These are phyloP conservation scores for Cistogaster globosa DNA, from an alignment of 2,888 invertebrate genomes.

Conservation along the genomic window DNA sequence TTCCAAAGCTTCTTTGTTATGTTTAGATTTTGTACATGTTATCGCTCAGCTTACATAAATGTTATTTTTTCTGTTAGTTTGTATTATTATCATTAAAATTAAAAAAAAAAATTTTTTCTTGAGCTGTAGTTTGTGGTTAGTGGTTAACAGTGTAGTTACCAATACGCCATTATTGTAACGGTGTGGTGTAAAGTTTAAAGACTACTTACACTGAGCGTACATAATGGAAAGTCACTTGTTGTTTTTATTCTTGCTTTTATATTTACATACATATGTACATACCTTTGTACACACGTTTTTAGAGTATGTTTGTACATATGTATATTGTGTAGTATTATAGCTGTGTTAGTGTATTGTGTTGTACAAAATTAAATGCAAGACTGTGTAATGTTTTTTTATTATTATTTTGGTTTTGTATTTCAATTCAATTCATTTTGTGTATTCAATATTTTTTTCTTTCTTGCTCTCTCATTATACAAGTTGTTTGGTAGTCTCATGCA, in stretches of 20 bases:
- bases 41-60: no score
- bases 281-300: slow-evolving; percentile 20
- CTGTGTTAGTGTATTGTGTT: not conserved
- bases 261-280: no score
- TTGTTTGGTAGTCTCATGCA: slow-evolving; percentile 63
- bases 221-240: slow-evolving; percentile 35
- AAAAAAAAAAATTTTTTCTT: not conserved
- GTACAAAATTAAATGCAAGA: slow-evolving; percentile 5
- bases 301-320: no score
- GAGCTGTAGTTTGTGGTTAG: not conserved
- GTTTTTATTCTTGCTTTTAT: slow-evolving; percentile 11
- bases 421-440: slow-evolving; percentile 29
- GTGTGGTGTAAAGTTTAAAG: slow-evolving; percentile 26
- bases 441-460: slow-evolving; percentile 14
- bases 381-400: slow-evolving; percentile 35
- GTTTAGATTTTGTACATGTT: no score
- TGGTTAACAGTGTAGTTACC: not conserved
- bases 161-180: not conserved
- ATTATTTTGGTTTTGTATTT: slow-evolving; percentile 54
- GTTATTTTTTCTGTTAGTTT: no score
- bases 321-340: no score
- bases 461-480: slow-evolving; percentile 54
- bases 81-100: no score
- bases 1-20: no score
- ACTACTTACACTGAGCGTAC: slow-evolving; percentile 4